These are phyloP conservation scores for Adineta ricciae DNA, from an alignment of 2,888 invertebrate genomes.

Conservation along the genomic window DNA sequence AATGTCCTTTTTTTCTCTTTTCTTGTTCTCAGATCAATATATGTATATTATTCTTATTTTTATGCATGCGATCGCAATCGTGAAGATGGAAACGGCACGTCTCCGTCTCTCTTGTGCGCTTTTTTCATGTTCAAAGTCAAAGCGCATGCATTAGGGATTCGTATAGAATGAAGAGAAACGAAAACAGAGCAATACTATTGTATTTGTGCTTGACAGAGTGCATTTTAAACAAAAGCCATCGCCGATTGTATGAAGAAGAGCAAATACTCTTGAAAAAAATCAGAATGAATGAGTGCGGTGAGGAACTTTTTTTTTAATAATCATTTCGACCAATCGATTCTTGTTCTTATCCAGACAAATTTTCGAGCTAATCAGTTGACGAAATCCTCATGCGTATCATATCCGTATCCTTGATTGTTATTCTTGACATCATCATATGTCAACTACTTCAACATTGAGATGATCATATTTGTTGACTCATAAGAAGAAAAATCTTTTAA, in stretches of 20 bases:
- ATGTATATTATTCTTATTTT: conserved; percentile 4
- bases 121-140: conserved; percentile 12
- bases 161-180: conserved; percentile 2
- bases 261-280: conserved; percentile 4
- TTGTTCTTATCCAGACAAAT: too few species aligned
- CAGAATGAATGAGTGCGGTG: background rate
- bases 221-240: background rate
- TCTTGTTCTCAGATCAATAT: background rate
- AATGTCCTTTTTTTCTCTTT: background rate
- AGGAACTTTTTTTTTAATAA: background rate
- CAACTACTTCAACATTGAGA: background rate
- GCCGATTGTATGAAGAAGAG: background rate
- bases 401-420: background rate
- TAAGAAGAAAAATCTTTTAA: background rate
- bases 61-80: background rate
- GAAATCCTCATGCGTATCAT: background rate
- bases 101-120: background rate
- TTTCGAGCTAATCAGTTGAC: too few species aligned
- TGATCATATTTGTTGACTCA: background rate
- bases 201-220: background rate
- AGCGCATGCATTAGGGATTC: background rate
- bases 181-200: conserved; percentile 9
- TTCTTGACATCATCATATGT: background rate
- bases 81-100: conserved; percentile 2
- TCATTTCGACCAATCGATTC: background rate